Evolutionary conservation across 2,888 invertebrate genomes (phyloP).

Genomic region (Brachynemurus nebulosus): DNA sequence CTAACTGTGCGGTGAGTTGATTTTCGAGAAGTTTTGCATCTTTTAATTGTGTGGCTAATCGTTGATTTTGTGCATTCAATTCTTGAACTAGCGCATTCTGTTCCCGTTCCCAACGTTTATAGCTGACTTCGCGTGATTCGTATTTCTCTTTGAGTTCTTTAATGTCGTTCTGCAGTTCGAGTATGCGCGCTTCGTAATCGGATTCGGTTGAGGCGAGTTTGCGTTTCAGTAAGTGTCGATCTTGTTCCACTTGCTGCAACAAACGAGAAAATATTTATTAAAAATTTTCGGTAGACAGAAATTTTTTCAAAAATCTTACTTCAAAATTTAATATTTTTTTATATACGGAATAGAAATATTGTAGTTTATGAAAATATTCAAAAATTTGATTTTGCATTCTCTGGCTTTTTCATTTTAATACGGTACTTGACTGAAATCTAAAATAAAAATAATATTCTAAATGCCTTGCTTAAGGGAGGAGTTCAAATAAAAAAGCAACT

Average conservation of each 20-base stretch:
- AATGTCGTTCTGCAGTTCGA: constrained; percentile 83
- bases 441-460: too few species aligned
- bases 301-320: too few species aligned
- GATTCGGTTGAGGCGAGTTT: constrained; percentile 74
- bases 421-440: too few species aligned
- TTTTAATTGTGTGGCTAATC: constrained; percentile 73
- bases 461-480: too few species aligned
- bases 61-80: constrained; percentile 77
- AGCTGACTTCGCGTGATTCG: constrained; percentile 43
- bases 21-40: constrained; percentile 70
- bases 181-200: constrained; percentile 74
- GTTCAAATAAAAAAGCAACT: too few species aligned
- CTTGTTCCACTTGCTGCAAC: constrained; percentile 79
- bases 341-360: too few species aligned
- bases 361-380: too few species aligned
- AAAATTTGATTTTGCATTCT: too few species aligned
- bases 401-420: too few species aligned
- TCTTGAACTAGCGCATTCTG: constrained; percentile 68
- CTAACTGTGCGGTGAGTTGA: constrained; percentile 65
- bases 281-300: too few species aligned
- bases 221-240: constrained; percentile 74
- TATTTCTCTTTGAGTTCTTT: constrained; percentile 64
- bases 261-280: constrained; percentile 14
- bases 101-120: constrained; percentile 60
- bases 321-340: too few species aligned